Base-by-base conservation (phyloP, 1,140 invertebrate species). In the Chelonus insularis region DNA sequence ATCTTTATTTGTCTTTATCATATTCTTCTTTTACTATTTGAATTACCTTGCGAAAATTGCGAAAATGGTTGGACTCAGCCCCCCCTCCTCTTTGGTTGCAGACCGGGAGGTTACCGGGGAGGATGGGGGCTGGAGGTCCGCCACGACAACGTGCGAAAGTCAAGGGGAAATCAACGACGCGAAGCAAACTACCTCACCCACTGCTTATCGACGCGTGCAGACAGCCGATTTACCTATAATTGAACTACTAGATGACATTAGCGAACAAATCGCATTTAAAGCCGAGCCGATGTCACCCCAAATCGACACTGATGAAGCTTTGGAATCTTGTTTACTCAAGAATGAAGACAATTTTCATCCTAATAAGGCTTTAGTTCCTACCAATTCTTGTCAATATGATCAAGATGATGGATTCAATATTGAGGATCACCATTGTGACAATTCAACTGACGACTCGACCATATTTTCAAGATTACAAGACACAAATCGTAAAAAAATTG, bases 41-140 rank as follows among this genome's bases (percentile, higher is more conserved):
- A 12, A 14, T 25, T 20, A 39, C 21, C 2, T 50, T 43, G 41
- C 12, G 7, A 50, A 59, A 54, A 47, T 66, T 66, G 66, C 64
- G 67, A 59, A 66, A 70, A 66, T 65, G 68, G 68, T 71, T 73
- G 75, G 78, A 80, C 79, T 81, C 74, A 82, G 80, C 80, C 80
- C 80, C 80, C 80, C 79, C 78, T 81, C 79, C 79, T 80, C 79
- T 80, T 81, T 81, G 78, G 79, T 82, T 82, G 74, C 81, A 81
- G 80, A 82, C 78, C 79, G 72, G 74, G 78, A 79, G 78, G 78
- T 78, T 76, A 70, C 76, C 68, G 77, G 78, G 74, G 80, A 81
- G 81, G 79, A 81, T 74, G 79, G 76, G 78, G 78, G 76, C 78
- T 79, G 76, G 74, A 76, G 74, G 71, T 80, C 77, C 73, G 67